Percentiles rank a stretch among this genome's conserved stretches.
These are phyloP conservation scores for Bruchidius siliquastri DNA, from an alignment of 2,888 invertebrate species.

Conservation along the genomic window DNA sequence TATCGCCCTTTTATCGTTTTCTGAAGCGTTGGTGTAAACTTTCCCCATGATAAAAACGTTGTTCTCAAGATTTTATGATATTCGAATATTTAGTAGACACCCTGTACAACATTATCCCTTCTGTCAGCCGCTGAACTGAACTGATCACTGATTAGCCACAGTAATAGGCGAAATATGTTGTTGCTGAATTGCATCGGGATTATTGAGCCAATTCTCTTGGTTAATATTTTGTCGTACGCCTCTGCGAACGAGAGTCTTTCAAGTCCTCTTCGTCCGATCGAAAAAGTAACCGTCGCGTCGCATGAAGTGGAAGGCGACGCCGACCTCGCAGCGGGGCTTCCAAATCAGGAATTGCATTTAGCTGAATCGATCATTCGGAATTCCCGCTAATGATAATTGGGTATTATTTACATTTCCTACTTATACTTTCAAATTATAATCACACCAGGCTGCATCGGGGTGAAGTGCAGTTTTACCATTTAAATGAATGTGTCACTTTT, in stretches of 20 bases:
- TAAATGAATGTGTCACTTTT: no score
- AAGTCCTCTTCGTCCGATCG: slow-evolving; percentile 11
- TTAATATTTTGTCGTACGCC: not conserved
- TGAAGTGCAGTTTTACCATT: not conserved
- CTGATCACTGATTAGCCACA: no score
- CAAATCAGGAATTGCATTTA: slow-evolving; percentile 27
- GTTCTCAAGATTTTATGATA: no score
- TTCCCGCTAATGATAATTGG: slow-evolving; percentile 26
- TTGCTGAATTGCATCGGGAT: no score
- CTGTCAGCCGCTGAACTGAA: no score
- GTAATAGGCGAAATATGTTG: no score
- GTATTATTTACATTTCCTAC: slow-evolving; percentile 24
- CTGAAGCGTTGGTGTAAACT: no score
- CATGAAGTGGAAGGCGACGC: slow-evolving; percentile 16
- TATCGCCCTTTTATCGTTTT: no score
- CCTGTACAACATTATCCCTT: no score
- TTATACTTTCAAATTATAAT: slow-evolving; percentile 1
- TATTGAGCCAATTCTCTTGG: no score
- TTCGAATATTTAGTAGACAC: no score
- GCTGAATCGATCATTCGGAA: slow-evolving; percentile 23
- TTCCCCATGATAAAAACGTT: no score
- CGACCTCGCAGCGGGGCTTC: slow-evolving; percentile 16
- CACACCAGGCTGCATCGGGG: not conserved
- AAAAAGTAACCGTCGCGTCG: slow-evolving; percentile 15
- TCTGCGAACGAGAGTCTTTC: slow-evolving; percentile 1